These are phyloP conservation scores for Frankliniella fusca DNA, from an alignment of 2,888 invertebrate species.

Conservation along the genomic window DNA sequence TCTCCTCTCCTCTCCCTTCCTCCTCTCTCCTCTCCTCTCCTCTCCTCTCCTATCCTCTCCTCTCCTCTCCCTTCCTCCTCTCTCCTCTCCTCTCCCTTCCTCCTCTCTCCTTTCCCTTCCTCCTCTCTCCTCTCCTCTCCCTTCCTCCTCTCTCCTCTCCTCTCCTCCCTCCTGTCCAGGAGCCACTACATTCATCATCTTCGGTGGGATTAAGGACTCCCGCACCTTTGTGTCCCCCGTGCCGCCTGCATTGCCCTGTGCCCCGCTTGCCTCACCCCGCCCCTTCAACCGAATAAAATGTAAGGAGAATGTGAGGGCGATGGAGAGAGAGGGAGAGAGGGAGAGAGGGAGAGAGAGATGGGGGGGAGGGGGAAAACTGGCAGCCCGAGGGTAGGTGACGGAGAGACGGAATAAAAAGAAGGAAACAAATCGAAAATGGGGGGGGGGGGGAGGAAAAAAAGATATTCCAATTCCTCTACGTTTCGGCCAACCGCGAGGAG, in stretches of 20 bases:
- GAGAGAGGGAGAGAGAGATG: not conserved
- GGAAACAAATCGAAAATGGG: no score
- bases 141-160: not conserved
- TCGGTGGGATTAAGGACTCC: not conserved
- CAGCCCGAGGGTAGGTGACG: not conserved
- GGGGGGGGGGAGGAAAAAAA: not conserved
- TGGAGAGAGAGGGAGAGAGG: no score
- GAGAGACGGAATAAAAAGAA: no score
- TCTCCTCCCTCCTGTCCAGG: not conserved
- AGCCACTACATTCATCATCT: slow-evolving; percentile 20
- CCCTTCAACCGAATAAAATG: no score
- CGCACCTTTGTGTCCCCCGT: not conserved
- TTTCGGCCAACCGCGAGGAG: not conserved
- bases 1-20: not conserved
- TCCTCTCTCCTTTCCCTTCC: not conserved
- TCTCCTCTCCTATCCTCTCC: not conserved
- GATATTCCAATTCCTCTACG: slow-evolving; percentile 16
- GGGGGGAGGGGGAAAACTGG: not conserved
- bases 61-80: not conserved
- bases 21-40: not conserved
- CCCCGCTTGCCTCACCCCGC: not conserved
- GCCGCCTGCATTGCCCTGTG: not conserved
- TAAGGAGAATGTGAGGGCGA: not conserved
- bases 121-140: not conserved
- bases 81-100: not conserved